Base-by-base conservation (phyloP, 2,113 vertebrate genomes). In the Tachysurus fulvidraco region DNA sequence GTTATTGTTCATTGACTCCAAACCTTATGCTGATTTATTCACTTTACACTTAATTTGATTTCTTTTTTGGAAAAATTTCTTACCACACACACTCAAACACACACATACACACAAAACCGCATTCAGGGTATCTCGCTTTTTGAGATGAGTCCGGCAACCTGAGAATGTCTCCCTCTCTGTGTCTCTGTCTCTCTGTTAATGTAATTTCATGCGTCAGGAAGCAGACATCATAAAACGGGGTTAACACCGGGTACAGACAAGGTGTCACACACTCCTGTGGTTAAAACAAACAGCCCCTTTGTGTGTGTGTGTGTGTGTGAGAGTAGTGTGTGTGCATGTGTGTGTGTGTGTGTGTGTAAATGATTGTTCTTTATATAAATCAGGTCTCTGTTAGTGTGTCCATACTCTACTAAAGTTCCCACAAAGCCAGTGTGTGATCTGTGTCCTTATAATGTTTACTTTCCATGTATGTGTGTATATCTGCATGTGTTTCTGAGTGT, bases 151-250 rank as follows among this genome's bases (percentile, higher is more conserved):
- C 81, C 88, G 89, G 91, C 85, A 92, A 93, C 91, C 89, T 90
- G 90, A 92, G 93, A 94, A 93, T 94, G 93, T 95, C 94, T 93
- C 93, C 93, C 92, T 94, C 90, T 93, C 92, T 93, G 92, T 93
- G 93, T 93, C 46, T 87, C 93, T 92, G 91, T 94, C 93, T 93
- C 73, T 92, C 94, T 93, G 92, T 93, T 91, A 92, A 92, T 88
- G 77, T 90, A 90, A 93, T 94, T 92, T 92, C 94, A 90, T 90
- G 88, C 93, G 91, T 93, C 90, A 86, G 90, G 90, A 90, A 73
- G 90, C 92, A 95, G 93, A 94, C 94, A 89, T 92, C 92, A 90
- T 92, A 90, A 94, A 93, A 92, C 88, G 92, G 93, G 93, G 92
- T 94, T 93, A 93, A 94, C 92, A 89, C 90, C 90, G 93, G 90